Conservation (phyloP, 1,140 invertebrate genomes). For the Drosophila paulistorum region DNA sequence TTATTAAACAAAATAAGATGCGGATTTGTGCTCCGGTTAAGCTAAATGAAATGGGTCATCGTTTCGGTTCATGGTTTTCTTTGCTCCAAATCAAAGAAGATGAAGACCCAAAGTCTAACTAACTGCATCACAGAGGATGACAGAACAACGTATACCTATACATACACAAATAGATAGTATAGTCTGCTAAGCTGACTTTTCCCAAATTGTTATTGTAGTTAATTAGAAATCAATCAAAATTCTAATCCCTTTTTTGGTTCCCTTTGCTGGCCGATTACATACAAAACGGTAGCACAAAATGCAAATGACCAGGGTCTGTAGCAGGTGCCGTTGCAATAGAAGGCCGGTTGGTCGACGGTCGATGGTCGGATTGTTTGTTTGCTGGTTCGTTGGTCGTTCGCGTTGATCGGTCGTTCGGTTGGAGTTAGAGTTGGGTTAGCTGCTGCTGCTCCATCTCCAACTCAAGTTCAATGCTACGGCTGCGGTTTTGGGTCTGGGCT, state of each 20-base stretch:
- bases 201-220: not conserved
- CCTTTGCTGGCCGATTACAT: not conserved
- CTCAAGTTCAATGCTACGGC: slow-evolving; percentile 72
- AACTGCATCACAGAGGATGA: not conserved
- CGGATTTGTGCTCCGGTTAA: slow-evolving; percentile 8
- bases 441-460: slow-evolving; percentile 24
- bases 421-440: not conserved
- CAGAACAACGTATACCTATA: too few species aligned
- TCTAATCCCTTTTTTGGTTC: not conserved
- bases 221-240: slow-evolving; percentile 9
- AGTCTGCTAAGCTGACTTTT: too few species aligned
- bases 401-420: slow-evolving; percentile 20
- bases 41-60: slow-evolving; percentile 6
- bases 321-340: slow-evolving; percentile 55
- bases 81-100: not conserved
- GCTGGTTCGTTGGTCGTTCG: slow-evolving; percentile 11
- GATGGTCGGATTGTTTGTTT: not conserved
- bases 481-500: slow-evolving; percentile 28
- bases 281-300: slow-evolving; percentile 14
- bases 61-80: not conserved
- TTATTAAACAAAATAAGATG: slow-evolving; percentile 5
- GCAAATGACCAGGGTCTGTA: slow-evolving; percentile 22
- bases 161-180: too few species aligned
- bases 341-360: slow-evolving; percentile 18
- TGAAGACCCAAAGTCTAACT: not conserved